Conservation (phyloP, 2,888 invertebrate species). For the Mythimna albipuncta region DNA sequence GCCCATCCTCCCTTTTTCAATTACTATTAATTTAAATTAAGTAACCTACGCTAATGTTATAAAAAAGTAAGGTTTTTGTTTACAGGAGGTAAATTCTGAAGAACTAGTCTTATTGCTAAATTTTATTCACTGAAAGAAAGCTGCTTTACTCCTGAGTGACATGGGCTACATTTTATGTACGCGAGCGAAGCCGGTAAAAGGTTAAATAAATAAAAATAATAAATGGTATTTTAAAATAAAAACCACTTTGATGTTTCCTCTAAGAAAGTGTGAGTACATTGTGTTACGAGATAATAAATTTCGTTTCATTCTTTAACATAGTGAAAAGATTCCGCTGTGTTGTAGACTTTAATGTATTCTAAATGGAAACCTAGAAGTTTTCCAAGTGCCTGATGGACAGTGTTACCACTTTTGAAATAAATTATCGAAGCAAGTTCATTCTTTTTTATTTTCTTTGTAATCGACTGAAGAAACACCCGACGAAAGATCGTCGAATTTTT, state of each 20-base stretch:
- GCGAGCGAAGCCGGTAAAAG: too few relatives aligned
- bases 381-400: slow-evolving; percentile 34
- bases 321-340: background rate
- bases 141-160: too few relatives aligned
- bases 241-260: background rate
- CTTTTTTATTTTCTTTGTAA: slow-evolving; percentile 42
- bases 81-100: too few relatives aligned
- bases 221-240: background rate
- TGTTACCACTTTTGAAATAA: slow-evolving; percentile 36
- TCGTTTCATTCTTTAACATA: background rate
- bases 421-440: slow-evolving; percentile 40
- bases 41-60: too few relatives aligned
- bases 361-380: slow-evolving; percentile 25
- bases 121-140: too few relatives aligned
- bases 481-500: slow-evolving; percentile 40
- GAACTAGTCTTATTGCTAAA: too few relatives aligned
- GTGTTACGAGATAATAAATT: background rate
- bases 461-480: slow-evolving; percentile 31
- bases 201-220: background rate
- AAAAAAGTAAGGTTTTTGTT: too few relatives aligned
- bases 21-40: background rate
- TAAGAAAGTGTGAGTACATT: slow-evolving; percentile 1
- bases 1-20: background rate
- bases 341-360: slow-evolving; percentile 13
- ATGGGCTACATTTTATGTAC: too few relatives aligned